Base-by-base conservation (phyloP, 2,888 invertebrate species). In the Cataglyphis rosenhaueri region DNA sequence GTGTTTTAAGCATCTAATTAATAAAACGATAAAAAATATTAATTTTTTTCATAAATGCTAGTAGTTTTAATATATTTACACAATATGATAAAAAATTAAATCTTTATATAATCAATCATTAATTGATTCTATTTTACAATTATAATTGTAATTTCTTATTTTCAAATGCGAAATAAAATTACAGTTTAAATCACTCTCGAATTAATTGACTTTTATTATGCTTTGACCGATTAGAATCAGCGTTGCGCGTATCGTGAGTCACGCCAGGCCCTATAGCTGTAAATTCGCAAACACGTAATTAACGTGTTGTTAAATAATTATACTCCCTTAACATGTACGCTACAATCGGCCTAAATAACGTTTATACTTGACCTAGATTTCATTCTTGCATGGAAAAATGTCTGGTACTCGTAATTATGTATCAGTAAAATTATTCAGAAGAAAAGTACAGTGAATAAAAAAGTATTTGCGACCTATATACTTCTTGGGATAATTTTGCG, bases 311-410 rank as follows among this genome's bases (percentile, higher is more conserved):
- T 81, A 83, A 88, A 86, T 88, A 85, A 86, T 88, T 85, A 84
- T 81, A 81, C 73, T 85, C 71, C 71, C 81, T 88, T 88, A 88
- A 81, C 73, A 70, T n/a, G 76, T 48, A 52, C 61, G 81, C 75
- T 25, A 64, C 81, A 71, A 66, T 62, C 52, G 71, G 75, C 44
- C 84, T 61, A 75, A 84, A 73, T 84, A 82, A 76, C 81, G 83
- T 81, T 76, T 82, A 55, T 59, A 66, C 85, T 88, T 84, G 86
- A 86, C 87, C 87, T 82, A 86, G 76, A 76, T 76, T 76, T 66
- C 66, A 68, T 55, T 66, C 38, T 66, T 68, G 29, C 41, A 15
- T 41, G 29, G n/a, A 55, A 66, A 66, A 76, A 38, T 12, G 29
- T 65, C 12, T 35, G 8, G 21, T 9, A n/a, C 25, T 52, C 6